A percentile compares a stretch with the other conserved stretches of the same genome.
Conservation (phyloP, 2,888 invertebrate genomes). For the Aethes cnicana region DNA sequence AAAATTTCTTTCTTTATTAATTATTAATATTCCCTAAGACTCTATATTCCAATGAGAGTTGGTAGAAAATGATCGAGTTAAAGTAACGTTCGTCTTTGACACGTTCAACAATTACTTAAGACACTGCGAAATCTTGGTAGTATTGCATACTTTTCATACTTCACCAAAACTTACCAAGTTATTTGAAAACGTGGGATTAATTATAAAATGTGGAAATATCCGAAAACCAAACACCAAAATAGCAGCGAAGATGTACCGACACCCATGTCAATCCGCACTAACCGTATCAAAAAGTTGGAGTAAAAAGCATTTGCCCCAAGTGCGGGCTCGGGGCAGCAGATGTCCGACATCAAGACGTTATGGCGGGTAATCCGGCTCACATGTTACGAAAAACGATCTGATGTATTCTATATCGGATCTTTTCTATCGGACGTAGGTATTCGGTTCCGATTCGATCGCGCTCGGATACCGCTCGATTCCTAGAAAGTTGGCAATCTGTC, state of each 20-base stretch:
- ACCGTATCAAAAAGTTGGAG: conserved; percentile 50
- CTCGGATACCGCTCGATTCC: conserved; percentile 31
- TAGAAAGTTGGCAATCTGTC: conserved; percentile 46
- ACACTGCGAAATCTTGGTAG: no score
- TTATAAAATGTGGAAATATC: not conserved
- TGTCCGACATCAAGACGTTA: conserved; percentile 77
- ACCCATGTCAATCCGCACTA: conserved; percentile 26
- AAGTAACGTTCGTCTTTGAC: no score
- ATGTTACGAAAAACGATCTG: conserved; percentile 64
- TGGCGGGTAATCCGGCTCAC: conserved; percentile 68
- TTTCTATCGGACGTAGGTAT: conserved; percentile 19
- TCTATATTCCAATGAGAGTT: no score
- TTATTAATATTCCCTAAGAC: no score
- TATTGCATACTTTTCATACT: no score
- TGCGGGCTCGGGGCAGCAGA: conserved; percentile 57
- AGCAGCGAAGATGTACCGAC: not conserved
- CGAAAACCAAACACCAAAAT: not conserved
- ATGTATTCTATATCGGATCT: conserved; percentile 34
- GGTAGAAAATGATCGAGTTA: no score
- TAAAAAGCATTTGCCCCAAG: conserved; percentile 64
- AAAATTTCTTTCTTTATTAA: no score
- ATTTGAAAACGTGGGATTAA: no score
- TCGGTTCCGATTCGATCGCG: conserved; percentile 9
- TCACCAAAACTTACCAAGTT: no score
- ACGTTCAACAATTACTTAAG: no score